A percentile compares a stretch with the other conserved stretches of the same genome.
phyloP scores from a whole-genome alignment of 1,140 invertebrate genomes.

The Lepidurus arcticus region DNA sequence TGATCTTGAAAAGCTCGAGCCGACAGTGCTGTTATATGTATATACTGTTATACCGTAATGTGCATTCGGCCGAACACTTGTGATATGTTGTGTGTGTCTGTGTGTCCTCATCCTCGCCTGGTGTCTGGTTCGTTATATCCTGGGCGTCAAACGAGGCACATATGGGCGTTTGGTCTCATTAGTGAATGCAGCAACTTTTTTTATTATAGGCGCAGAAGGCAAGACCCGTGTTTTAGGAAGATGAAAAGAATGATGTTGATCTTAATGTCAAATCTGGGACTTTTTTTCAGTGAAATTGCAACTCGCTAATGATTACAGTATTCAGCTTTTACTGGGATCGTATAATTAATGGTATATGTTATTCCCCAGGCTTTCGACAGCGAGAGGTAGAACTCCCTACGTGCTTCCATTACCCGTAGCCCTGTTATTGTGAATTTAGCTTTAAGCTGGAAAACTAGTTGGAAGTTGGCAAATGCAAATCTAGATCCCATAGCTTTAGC shows the following conservation, averaged over 20 bases:
- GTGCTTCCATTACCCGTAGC: not conserved
- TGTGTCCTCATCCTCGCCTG: not conserved
- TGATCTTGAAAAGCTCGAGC: not conserved
- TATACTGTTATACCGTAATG: not conserved
- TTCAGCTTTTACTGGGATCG: no score
- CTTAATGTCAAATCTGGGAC: no score
- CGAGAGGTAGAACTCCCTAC: no score
- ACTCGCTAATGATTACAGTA: not conserved
- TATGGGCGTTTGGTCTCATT: not conserved
- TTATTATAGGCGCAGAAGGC: not conserved
- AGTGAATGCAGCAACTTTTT: not conserved
- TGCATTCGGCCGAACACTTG: not conserved
- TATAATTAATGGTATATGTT: no score
- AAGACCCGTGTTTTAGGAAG: not conserved
- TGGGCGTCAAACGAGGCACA: not conserved
- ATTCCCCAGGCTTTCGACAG: no score
- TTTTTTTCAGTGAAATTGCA: not conserved
- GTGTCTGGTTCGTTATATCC: not conserved
- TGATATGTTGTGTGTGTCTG: not conserved
- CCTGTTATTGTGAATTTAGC: not conserved
- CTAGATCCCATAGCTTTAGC: conserved; percentile 1
- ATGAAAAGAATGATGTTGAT: not conserved
- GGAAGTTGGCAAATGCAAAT: conserved; percentile 1
- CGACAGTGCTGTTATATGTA: not conserved
- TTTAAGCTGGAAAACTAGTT: not conserved